These are phyloP conservation scores for Drosophila acutilabella DNA, from an alignment of 2,888 invertebrate species.

Conservation along the genomic window DNA sequence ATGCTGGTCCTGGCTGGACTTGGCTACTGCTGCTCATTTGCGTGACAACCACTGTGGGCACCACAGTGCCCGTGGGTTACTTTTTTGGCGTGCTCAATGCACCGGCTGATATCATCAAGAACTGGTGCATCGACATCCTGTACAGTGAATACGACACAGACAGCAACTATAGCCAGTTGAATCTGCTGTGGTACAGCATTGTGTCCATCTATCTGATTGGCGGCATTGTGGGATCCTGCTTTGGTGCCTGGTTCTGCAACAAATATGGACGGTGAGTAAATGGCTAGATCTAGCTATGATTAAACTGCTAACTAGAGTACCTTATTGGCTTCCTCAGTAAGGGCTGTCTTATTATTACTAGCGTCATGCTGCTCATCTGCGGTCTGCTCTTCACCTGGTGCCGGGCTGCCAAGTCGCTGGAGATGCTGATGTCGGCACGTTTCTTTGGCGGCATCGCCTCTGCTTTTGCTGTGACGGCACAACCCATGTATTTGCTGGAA, in stretches of 20 bases:
- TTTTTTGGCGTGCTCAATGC: slow-evolving; percentile 94
- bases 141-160: slow-evolving; percentile 86
- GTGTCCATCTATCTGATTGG: slow-evolving; percentile 96
- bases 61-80: slow-evolving; percentile 92
- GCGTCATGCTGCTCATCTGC: slow-evolving; percentile 88
- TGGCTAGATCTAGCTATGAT: background rate
- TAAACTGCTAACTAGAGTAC: background rate
- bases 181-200: slow-evolving; percentile 91
- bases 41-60: slow-evolving; percentile 90
- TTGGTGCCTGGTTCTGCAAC: slow-evolving; percentile 91
- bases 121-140: slow-evolving; percentile 90
- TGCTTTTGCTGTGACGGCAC: slow-evolving; percentile 92
- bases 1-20: slow-evolving; percentile 69
- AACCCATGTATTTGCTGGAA: slow-evolving; percentile 96
- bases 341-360: slow-evolving; percentile 90
- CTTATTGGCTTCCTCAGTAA: slow-evolving; percentile 58
- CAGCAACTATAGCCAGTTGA: slow-evolving; percentile 86
- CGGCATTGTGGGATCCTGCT: slow-evolving; percentile 93
- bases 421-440: slow-evolving; percentile 91
- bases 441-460: slow-evolving; percentile 90
- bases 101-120: slow-evolving; percentile 89
- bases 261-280: slow-evolving; percentile 87
- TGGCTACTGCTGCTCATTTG: slow-evolving; percentile 88
- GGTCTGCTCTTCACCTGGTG: slow-evolving; percentile 89
- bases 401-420: slow-evolving; percentile 89